Evolutionary conservation across 2,113 vertebrate genomes (phyloP).

Genomic region (Myrmophylax atrothorax): DNA sequence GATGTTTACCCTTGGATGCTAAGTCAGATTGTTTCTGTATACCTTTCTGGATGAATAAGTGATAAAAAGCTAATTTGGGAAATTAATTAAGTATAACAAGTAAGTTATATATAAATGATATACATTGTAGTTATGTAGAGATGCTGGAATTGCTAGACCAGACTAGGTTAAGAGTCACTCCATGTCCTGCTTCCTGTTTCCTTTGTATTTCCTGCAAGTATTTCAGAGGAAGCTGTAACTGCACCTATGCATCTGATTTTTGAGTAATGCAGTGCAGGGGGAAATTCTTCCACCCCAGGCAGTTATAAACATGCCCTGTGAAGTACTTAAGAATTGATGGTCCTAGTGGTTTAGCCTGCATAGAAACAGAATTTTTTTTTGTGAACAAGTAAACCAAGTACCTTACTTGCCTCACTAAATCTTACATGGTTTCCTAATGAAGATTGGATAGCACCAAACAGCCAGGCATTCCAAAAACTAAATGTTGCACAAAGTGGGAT

Average conservation of each 20-base stretch:
- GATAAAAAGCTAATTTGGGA: neutral
- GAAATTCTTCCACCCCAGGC: neutral
- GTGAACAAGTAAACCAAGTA: neutral
- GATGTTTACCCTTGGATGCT: neutral
- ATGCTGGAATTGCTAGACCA: neutral
- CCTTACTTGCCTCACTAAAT: neutral
- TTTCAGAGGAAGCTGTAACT: neutral
- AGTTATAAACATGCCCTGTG: neutral
- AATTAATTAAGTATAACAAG: neutral
- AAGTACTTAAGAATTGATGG: neutral
- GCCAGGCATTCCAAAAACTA: neutral
- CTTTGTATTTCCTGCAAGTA: neutral
- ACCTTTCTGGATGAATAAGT: neutral
- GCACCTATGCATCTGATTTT: neutral
- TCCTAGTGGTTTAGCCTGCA: neutral
- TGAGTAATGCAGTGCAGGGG: neutral
- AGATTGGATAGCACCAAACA: neutral
- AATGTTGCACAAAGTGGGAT: neutral
- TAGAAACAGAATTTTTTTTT: neutral
- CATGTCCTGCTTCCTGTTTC: neutral
- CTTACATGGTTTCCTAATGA: neutral
- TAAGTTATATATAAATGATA: neutral
- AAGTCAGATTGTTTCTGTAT: neutral
- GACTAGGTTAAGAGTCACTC: neutral
- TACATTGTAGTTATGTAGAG: neutral